Evolutionary conservation across 2,113 vertebrate genomes (phyloP).

Genomic region (Puffinus mauretanicus): DNA sequence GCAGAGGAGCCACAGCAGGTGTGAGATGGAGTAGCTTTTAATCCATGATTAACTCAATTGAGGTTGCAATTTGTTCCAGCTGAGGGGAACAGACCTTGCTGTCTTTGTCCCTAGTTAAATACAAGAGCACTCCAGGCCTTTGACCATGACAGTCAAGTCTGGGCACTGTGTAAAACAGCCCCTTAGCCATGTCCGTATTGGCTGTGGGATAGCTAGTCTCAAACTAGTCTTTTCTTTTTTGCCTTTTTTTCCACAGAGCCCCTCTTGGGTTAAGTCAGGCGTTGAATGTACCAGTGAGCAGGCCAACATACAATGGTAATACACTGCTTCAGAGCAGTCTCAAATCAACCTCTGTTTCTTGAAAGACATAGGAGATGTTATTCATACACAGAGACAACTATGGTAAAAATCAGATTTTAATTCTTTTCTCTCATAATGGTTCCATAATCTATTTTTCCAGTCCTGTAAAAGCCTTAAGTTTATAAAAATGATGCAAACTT

Average conservation of each 20-base stretch:
- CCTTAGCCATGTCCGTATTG: not conserved
- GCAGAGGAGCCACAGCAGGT: not conserved
- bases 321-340: not conserved
- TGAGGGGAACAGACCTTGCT: not conserved
- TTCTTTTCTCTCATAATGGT: not conserved
- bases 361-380: not conserved
- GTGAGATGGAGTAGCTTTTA: not conserved
- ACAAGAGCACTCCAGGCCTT: not conserved
- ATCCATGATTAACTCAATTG: not conserved
- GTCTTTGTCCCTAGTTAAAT: not conserved
- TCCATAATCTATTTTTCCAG: not conserved
- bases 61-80: not conserved
- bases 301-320: accelerated
- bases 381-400: not conserved
- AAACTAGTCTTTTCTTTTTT: not conserved
- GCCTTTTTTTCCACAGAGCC: not conserved
- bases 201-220: not conserved
- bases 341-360: not conserved
- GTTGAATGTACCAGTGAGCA: not conserved
- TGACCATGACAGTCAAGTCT: not conserved
- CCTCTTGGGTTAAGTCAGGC: not conserved
- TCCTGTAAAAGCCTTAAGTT: not conserved
- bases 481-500: not conserved
- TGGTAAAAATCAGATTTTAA: not conserved
- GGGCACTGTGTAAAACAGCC: not conserved